These are phyloP conservation scores for Cyanoliseus patagonus DNA, from an alignment of 2,113 vertebrate species.

Conservation along the genomic window DNA sequence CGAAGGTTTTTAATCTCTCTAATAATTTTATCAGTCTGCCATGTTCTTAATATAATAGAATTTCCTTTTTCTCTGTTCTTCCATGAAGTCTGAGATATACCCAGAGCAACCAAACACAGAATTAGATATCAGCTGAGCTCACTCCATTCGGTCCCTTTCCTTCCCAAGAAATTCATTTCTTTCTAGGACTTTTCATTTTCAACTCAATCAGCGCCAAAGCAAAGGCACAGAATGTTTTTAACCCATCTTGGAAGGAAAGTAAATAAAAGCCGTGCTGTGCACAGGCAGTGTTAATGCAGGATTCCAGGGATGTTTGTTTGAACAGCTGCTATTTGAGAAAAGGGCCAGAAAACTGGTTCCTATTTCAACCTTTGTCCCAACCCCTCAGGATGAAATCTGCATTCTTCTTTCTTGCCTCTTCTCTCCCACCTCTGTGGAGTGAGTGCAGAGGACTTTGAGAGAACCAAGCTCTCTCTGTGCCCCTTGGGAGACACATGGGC, in stretches of 20 bases:
- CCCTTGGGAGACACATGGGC: accelerated
- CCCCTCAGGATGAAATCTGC: not conserved
- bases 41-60: not conserved
- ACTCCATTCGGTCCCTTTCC: not conserved
- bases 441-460: not conserved
- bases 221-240: not conserved
- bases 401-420: too few relatives aligned
- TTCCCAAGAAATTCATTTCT: not conserved
- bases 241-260: not conserved
- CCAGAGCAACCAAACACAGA: not conserved
- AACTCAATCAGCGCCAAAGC: not conserved
- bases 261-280: not conserved
- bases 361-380: not conserved
- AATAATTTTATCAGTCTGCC: not conserved
- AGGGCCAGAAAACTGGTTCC: not conserved
- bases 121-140: not conserved
- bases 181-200: not conserved
- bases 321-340: not conserved
- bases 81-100: not conserved
- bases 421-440: not conserved
- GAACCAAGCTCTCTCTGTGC: too few relatives aligned
- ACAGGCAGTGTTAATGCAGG: accelerated
- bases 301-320: not conserved
- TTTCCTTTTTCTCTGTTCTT: not conserved
- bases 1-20: not conserved